phyloP scores from a whole-genome alignment of 1,140 invertebrate genomes.

The Caerostris extrusa region DNA sequence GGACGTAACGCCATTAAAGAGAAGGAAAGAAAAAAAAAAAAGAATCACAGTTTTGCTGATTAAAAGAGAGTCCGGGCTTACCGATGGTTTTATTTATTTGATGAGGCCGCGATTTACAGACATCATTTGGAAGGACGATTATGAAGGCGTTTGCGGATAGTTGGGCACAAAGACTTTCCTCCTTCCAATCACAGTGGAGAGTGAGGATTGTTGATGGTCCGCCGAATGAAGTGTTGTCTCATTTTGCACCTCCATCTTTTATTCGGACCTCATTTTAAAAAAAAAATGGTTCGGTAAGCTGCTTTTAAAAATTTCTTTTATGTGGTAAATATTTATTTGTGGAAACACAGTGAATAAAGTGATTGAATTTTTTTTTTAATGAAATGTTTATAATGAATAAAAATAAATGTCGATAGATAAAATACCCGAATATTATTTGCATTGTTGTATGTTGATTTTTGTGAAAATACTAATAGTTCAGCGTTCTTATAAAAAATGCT shows the following conservation, averaged over 20 bases:
- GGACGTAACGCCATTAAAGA: slow-evolving; percentile 6
- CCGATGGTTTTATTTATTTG: slow-evolving; percentile 22
- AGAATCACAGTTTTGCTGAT: background rate
- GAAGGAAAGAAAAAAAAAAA: background rate
- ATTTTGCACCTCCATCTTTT: background rate
- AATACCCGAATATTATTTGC: too few relatives aligned
- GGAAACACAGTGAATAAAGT: background rate
- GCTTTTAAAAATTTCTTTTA: background rate
- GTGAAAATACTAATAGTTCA: too few relatives aligned
- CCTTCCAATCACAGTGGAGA: background rate
- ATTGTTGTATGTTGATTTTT: too few relatives aligned
- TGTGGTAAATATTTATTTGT: background rate
- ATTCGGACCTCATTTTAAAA: background rate
- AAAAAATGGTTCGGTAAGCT: background rate
- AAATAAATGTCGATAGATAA: too few relatives aligned
- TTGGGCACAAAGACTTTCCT: background rate
- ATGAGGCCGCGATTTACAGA: background rate
- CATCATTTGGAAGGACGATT: background rate
- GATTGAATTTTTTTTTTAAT: too few relatives aligned
- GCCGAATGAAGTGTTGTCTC: background rate
- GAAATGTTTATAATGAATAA: too few relatives aligned
- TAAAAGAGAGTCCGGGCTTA: background rate
- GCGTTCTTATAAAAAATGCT: too few relatives aligned
- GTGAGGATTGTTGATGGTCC: background rate
- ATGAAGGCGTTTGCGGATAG: background rate